These are phyloP conservation scores for Benitochromis conjunctus DNA, from an alignment of 2,113 vertebrate genomes.

Conservation along the genomic window DNA sequence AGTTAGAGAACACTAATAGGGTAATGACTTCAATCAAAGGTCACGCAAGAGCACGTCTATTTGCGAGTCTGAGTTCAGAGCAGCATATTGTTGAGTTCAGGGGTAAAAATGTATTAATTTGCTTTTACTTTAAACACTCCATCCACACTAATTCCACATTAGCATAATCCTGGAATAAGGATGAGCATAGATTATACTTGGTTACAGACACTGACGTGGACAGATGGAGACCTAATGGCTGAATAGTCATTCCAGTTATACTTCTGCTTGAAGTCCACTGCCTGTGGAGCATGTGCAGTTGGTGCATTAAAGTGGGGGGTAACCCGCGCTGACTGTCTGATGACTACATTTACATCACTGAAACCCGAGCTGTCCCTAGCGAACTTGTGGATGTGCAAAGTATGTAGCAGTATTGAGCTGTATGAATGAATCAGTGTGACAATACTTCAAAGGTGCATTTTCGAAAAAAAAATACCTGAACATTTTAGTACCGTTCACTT, in stretches of 20 bases:
- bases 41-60: not conserved
- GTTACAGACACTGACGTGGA: not conserved
- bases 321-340: fast-evolving
- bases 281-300: not conserved
- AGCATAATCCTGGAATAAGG: not conserved
- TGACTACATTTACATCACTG: not conserved
- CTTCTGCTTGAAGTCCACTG: not conserved
- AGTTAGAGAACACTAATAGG: not conserved
- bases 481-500: not conserved
- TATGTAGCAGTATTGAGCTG: not conserved
- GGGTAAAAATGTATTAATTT: not conserved
- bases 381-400: not conserved
- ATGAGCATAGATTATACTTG: not conserved
- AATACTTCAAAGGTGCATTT: not conserved
- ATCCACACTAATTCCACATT: not conserved
- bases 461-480: not conserved
- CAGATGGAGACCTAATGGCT: not conserved
- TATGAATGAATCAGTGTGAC: not conserved
- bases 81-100: not conserved
- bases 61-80: not conserved
- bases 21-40: not conserved
- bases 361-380: not conserved
- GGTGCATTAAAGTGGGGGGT: not conserved
- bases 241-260: not conserved
- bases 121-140: not conserved